Evolutionary conservation across 2,797 vertebrate genomes (phyloP).

Genomic region (Pterois miles): DNA sequence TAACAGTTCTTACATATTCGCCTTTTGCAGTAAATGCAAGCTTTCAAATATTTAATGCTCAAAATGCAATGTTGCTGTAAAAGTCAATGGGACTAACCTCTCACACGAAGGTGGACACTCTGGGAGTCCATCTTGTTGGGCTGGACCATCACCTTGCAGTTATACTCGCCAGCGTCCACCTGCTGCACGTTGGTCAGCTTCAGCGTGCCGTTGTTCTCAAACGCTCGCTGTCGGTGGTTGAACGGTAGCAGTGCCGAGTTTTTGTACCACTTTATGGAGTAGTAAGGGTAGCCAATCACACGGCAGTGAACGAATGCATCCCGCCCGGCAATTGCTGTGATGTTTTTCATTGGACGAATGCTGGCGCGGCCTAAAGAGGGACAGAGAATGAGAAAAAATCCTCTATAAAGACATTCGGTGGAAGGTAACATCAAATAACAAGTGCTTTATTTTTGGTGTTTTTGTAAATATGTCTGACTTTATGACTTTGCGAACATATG

Average conservation of each 20-base stretch:
- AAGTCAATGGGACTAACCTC: constrained; percentile 86
- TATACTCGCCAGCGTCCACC: constrained; percentile 96
- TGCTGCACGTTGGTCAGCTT: constrained; percentile 98
- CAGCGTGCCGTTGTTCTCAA: constrained; percentile 97
- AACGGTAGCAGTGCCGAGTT: constrained; percentile 96
- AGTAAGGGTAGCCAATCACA: constrained; percentile 98
- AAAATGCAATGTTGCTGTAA: no score
- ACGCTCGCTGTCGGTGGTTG: constrained; percentile 97
- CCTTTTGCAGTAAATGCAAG: neutral
- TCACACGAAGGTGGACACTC: constrained; percentile 94
- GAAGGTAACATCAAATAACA: constrained; percentile 22
- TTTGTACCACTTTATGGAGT: constrained; percentile 99
- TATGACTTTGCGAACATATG: neutral
- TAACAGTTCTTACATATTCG: neutral
- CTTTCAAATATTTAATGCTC: neutral
- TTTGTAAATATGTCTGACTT: constrained; percentile 18
- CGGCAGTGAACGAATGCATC: constrained; percentile 98
- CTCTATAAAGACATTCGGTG: constrained; percentile 81
- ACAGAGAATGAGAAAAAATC: constrained; percentile 71
- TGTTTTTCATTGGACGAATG: constrained; percentile 98
- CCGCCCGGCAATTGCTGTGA: constrained; percentile 96
- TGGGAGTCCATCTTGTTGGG: constrained; percentile 97
- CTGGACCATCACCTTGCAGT: constrained; percentile 95
- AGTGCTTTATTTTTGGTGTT: constrained; percentile 28
- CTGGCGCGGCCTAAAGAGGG: constrained; percentile 91